Conservation (phyloP, 2,888 invertebrate species). For the Agrochola macilenta region DNA sequence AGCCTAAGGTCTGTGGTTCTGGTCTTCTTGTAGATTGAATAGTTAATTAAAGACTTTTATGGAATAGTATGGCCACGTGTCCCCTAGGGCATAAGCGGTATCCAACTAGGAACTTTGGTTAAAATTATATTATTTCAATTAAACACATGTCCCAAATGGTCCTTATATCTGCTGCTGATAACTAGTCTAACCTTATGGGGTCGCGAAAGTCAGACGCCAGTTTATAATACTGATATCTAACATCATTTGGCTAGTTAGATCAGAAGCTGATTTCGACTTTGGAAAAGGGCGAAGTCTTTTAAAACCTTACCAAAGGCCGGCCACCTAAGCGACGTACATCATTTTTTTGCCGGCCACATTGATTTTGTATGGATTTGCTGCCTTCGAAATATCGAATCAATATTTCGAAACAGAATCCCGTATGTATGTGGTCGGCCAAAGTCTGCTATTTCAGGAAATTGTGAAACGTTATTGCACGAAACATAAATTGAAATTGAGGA, state of each 20-base stretch:
- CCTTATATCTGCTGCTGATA: conserved; percentile 23
- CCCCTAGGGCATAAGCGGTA: too few species aligned
- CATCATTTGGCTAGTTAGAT: not conserved
- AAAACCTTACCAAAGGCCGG: not conserved
- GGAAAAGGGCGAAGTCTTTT: not conserved
- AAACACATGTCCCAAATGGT: conserved; percentile 9
- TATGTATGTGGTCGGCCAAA: not conserved
- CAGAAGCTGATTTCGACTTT: not conserved
- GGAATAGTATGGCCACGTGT: not conserved
- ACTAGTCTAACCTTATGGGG: conserved; percentile 2
- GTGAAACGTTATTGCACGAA: not conserved
- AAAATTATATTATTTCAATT: conserved; percentile 3
- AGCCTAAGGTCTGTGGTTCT: not conserved
- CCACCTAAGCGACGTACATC: too few species aligned
- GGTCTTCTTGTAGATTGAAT: not conserved
- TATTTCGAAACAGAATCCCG: too few species aligned
- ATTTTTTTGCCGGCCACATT: too few species aligned
- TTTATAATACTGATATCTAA: conserved; percentile 4
- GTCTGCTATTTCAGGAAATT: not conserved
- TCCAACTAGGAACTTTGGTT: not conserved
- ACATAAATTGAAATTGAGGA: not conserved
- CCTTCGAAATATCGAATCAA: too few species aligned
- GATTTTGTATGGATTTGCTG: too few species aligned
- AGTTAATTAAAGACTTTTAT: not conserved
- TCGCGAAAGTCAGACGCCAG: conserved; percentile 17